Conservation (phyloP, 2,888 invertebrate species). For the Noctua fimbriata region DNA sequence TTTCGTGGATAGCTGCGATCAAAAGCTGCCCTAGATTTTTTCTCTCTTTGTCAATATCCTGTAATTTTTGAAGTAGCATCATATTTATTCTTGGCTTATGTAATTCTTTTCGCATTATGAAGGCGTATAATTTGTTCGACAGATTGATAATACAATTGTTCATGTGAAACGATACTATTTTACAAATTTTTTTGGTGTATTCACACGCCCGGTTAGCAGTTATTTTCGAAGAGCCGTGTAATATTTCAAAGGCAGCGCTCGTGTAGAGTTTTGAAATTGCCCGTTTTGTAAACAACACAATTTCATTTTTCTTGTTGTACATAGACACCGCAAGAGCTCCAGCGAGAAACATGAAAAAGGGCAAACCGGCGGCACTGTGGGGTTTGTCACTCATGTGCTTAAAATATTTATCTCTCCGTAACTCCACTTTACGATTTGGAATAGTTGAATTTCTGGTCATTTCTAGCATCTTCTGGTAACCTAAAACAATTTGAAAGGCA, state of each 20-base stretch:
- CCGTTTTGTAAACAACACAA: conserved; percentile 68
- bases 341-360: conserved; percentile 77
- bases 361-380: conserved; percentile 61
- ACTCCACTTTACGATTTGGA: conserved; percentile 34
- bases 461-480: conserved; percentile 46
- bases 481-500: conserved; percentile 49
- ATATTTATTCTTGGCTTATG: conserved; percentile 67
- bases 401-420: conserved; percentile 40
- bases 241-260: conserved; percentile 31
- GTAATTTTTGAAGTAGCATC: conserved; percentile 77
- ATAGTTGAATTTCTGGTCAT: conserved; percentile 62
- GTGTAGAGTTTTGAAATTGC: conserved; percentile 67
- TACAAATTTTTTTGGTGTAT: conserved; percentile 62
- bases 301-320: conserved; percentile 76
- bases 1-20: conserved; percentile 80
- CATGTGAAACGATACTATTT: conserved; percentile 57
- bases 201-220: conserved; percentile 59
- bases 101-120: conserved; percentile 43
- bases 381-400: conserved; percentile 44
- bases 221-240: conserved; percentile 66
- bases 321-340: conserved; percentile 77
- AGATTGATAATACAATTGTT: conserved; percentile 35
- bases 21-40: conserved; percentile 79
- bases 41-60: conserved; percentile 78
- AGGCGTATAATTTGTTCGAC: conserved; percentile 21